Percentiles rank a stretch among this genome's conserved stretches.
Evolutionary conservation across 1,140 invertebrate genomes (phyloP).

Genomic region (Lasioglossum albipes): DNA sequence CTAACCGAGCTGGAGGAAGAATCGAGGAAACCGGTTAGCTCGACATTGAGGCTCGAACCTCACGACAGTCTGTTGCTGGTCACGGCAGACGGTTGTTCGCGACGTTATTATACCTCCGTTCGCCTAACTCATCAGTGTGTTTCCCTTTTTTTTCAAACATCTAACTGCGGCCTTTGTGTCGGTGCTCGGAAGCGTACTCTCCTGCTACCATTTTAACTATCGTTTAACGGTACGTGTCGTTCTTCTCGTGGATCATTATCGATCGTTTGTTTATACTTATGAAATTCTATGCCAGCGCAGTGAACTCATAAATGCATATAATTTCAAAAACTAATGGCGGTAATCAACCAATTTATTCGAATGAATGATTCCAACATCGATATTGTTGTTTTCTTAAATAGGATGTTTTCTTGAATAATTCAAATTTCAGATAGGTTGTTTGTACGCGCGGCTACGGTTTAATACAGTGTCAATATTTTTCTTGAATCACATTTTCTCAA

Average conservation of each 20-base stretch:
- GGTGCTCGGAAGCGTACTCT: not conserved
- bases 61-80: constrained; percentile 23
- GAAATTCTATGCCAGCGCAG: not conserved
- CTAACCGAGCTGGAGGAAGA: constrained; percentile 2
- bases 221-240: not conserved
- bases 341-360: not conserved
- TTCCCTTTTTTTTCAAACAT: constrained; percentile 2
- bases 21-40: constrained; percentile 31
- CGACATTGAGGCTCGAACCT: not conserved
- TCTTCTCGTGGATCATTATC: not conserved
- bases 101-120: not conserved
- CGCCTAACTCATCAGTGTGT: not conserved
- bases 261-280: not conserved
- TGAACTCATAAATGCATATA: too few relatives aligned
- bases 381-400: not conserved
- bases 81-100: constrained; percentile 13
- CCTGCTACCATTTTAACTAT: not conserved
- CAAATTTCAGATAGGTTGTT: not conserved
- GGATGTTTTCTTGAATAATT: not conserved
- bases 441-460: not conserved
- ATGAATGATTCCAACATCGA: not conserved
- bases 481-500: not conserved
- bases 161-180: not conserved
- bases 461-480: not conserved
- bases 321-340: not conserved